Conservation (phyloP, 2,888 invertebrate species). For the Isoperla grammatica region DNA sequence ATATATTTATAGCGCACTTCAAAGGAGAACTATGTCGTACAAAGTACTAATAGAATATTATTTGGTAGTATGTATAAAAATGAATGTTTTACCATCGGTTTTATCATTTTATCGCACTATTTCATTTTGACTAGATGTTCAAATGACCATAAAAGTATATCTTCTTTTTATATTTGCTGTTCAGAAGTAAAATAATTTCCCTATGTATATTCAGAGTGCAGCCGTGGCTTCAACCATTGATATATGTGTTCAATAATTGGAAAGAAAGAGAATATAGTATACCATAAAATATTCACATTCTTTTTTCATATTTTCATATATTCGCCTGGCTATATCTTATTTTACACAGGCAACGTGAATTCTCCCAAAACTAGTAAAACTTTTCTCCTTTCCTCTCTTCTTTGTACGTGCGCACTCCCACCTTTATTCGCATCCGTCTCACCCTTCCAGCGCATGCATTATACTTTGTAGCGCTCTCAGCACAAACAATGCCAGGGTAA, state of each 20-base stretch:
- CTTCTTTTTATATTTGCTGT: slow-evolving; percentile 3
- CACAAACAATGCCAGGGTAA: too few relatives aligned
- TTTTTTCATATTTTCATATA: slow-evolving; percentile 20
- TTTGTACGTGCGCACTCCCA: not conserved
- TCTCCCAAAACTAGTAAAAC: slow-evolving; percentile 13
- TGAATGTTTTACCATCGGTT: too few relatives aligned
- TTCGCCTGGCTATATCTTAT: slow-evolving; percentile 18
- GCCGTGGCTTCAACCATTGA: slow-evolving; percentile 20
- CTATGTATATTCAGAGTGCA: slow-evolving; percentile 8
- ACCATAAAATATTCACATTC: slow-evolving; percentile 18
- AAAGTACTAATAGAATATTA: too few relatives aligned
- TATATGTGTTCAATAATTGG: slow-evolving; percentile 25
- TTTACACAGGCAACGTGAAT: slow-evolving; percentile 20
- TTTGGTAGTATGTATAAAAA: too few relatives aligned
- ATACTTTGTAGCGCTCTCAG: too few relatives aligned
- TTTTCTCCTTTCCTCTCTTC: not conserved
- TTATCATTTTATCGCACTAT: too few relatives aligned
- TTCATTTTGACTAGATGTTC: too few relatives aligned
- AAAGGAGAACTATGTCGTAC: too few relatives aligned
- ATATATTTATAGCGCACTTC: too few relatives aligned
- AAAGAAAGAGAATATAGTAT: slow-evolving; percentile 19
- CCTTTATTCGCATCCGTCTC: too few relatives aligned
- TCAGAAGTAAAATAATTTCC: slow-evolving; percentile 17
- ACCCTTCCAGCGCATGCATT: too few relatives aligned
- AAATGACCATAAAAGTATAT: slow-evolving; percentile 8